Conservation (phyloP, 2,888 invertebrate genomes). For the Busseola fusca region DNA sequence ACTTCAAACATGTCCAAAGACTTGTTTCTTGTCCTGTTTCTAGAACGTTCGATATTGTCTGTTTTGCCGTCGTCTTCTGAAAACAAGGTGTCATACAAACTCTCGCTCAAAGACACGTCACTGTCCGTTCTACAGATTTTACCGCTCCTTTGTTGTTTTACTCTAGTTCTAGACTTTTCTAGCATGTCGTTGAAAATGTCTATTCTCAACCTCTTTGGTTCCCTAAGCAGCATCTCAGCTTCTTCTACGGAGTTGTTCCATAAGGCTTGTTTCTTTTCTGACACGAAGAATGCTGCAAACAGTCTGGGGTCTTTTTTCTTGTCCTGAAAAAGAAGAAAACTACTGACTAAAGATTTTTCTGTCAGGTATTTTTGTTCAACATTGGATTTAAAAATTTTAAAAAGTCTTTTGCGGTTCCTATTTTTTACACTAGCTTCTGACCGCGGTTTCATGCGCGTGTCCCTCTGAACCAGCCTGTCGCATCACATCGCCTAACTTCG, state of each 20-base stretch:
- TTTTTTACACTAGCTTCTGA: not conserved
- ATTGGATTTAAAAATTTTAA: not conserved
- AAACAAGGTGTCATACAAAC: constrained; percentile 84
- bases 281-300: constrained; percentile 87
- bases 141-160: constrained; percentile 71
- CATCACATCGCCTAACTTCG: no score
- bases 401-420: no score
- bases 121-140: constrained; percentile 81
- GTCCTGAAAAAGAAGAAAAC: constrained; percentile 73
- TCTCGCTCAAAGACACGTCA: constrained; percentile 85
- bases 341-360: not conserved
- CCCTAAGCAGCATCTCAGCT: constrained; percentile 90
- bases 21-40: constrained; percentile 74
- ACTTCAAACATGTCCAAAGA: constrained; percentile 84
- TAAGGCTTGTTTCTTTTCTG: constrained; percentile 86
- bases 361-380: not conserved
- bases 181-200: constrained; percentile 85
- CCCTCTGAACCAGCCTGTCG: no score
- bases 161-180: constrained; percentile 67
- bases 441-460: no score
- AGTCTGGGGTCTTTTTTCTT: constrained; percentile 88
- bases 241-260: constrained; percentile 94
- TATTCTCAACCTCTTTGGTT: constrained; percentile 89
- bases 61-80: constrained; percentile 79
- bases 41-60: constrained; percentile 73